These are phyloP conservation scores for Zeugodacus cucurbitae DNA, from an alignment of 1,140 invertebrate species.

Conservation along the genomic window DNA sequence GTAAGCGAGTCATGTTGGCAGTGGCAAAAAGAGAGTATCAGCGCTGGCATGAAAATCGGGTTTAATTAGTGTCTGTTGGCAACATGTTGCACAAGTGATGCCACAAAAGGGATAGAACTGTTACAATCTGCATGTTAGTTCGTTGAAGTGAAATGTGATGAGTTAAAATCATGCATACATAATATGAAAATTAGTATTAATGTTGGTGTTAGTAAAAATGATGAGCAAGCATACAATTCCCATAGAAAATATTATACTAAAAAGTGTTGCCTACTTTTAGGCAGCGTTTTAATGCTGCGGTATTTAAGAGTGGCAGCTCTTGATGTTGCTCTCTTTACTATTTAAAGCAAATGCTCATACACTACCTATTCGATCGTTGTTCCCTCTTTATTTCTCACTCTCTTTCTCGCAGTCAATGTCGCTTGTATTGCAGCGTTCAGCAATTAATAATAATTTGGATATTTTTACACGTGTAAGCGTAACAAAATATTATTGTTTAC, in stretches of 20 bases:
- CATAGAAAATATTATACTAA: not conserved
- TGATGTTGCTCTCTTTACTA: not conserved
- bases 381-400: not conserved
- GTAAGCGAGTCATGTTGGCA: not conserved
- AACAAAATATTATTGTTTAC: not conserved
- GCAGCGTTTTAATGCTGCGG: not conserved
- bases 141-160: not conserved
- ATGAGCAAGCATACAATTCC: not conserved
- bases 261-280: not conserved
- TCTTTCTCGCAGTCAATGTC: not conserved
- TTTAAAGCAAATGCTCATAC: not conserved
- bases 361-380: no score
- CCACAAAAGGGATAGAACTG: not conserved
- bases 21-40: not conserved
- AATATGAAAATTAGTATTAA: no score
- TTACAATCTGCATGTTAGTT: not conserved
- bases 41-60: not conserved
- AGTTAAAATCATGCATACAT: not conserved
- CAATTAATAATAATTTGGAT: not conserved
- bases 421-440: not conserved
- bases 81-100: not conserved
- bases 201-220: no score
- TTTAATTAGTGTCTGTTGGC: not conserved
- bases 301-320: not conserved
- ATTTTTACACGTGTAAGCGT: not conserved